Evolutionary conservation across 2,113 vertebrate genomes (phyloP), one percentile per base, ranked within the genome.

Genomic region (Orycteropus afer): DNA sequence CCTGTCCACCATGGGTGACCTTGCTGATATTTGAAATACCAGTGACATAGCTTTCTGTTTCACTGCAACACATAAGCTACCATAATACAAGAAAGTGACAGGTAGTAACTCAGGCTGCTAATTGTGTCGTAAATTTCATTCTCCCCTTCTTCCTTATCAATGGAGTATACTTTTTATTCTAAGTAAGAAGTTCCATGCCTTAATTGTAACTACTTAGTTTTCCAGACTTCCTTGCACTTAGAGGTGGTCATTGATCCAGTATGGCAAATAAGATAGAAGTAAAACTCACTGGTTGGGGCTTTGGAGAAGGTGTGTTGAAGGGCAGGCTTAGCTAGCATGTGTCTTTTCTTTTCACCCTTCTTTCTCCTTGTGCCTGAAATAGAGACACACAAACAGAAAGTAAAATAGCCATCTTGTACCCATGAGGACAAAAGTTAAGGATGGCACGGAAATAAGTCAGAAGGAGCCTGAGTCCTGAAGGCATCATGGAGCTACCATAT

Each of bases 191-290:
- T 65, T 61, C 32, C 63, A 45, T 59, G 42, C 57, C 10, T 11
- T 11, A 57, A 23, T 51, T 76, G 37, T 67, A 93, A 94, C 63
- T 59, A 59, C 15, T 42, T 34, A 1, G 22, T 88, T 91, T 78
- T 65, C 65, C 67, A 86, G 53, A 53, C 47, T 93, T 47, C 51
- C 65, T 88, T 97, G 94, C 65, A 89, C 92, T 78, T 90, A 89
- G 53, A 89, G 37, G 40, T 51, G n/a, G 67, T 81, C 83, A 78
- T 6, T 87, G 84, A 82, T 37, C 45, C 69, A 32, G 0, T 81
- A n/a, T 25, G n/a, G 53, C 80, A 74, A 86, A 71, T 83, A 69
- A 93, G 61, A 79, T 82, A 55, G 71, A 63, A 90, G 27, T 49
- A 53, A 93, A 94, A 87, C 65, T 92, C 89, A 47, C 37, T 27